Evolutionary conservation across 2,888 invertebrate genomes (phyloP).

Genomic region (Watsonalla binaria): DNA sequence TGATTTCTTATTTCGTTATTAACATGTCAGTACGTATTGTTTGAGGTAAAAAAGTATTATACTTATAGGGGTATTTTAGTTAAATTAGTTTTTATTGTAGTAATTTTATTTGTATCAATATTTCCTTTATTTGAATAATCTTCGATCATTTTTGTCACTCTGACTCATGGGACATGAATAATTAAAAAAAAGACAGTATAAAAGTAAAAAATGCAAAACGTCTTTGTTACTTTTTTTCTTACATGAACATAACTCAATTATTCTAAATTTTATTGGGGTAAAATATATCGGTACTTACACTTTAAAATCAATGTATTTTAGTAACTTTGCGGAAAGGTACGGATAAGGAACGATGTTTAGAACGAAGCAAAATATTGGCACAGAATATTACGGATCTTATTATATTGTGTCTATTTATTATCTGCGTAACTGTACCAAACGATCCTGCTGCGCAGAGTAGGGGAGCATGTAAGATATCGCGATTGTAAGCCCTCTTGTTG

Average conservation of each 20-base stretch:
- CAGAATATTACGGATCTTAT: constrained; percentile 28
- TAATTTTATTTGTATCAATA: too few species aligned
- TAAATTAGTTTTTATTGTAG: too few species aligned
- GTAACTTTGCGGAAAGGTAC: too few species aligned
- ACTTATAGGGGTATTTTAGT: background rate
- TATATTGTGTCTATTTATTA: constrained; percentile 29
- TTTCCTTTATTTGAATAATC: too few species aligned
- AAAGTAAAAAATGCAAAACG: too few species aligned
- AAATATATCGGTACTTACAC: too few species aligned
- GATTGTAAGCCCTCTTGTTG: constrained; percentile 11
- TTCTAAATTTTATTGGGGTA: too few species aligned
- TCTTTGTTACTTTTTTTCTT: too few species aligned
- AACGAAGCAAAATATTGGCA: constrained; percentile 15
- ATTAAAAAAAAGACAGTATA: too few species aligned
- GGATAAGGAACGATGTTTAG: background rate
- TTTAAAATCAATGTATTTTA: background rate
- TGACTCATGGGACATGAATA: too few species aligned
- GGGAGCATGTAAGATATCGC: constrained; percentile 39
- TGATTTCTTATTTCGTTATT: constrained; percentile 9
- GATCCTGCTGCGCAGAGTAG: constrained; percentile 32
- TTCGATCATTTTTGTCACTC: too few species aligned
- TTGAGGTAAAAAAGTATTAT: background rate
- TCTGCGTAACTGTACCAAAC: constrained; percentile 19
- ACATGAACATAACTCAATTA: too few species aligned
- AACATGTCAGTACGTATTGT: background rate